These are phyloP conservation scores for Anticlea derivata DNA, from an alignment of 2,888 invertebrate genomes.

Conservation along the genomic window DNA sequence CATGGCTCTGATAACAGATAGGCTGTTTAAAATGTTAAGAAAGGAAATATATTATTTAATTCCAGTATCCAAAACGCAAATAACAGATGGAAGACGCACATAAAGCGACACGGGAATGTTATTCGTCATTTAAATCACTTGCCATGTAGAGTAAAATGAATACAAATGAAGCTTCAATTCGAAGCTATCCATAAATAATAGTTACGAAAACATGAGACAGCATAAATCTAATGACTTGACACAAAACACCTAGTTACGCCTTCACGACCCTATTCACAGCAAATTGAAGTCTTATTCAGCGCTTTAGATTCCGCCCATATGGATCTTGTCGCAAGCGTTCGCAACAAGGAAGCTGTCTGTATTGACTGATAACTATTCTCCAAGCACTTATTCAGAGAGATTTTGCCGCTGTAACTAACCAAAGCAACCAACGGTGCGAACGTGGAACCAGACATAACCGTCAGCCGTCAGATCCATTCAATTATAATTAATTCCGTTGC, in stretches of 20 bases:
- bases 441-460: background rate
- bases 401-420: slow-evolving; percentile 1
- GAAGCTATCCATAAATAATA: background rate
- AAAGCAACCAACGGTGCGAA: background rate
- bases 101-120: too few relatives aligned
- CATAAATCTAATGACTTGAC: slow-evolving; percentile 8
- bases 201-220: background rate
- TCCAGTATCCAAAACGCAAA: background rate
- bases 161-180: background rate
- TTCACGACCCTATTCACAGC: slow-evolving; percentile 11
- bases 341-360: slow-evolving; percentile 22
- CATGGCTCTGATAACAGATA: background rate
- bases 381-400: slow-evolving; percentile 12
- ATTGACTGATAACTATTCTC: slow-evolving; percentile 28
- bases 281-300: slow-evolving; percentile 21
- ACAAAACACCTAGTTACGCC: slow-evolving; percentile 10
- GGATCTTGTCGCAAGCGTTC: slow-evolving; percentile 5
- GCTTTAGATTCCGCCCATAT: slow-evolving; percentile 8
- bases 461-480: slow-evolving; percentile 7
- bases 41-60: background rate
- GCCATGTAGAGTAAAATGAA: too few relatives aligned
- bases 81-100: too few relatives aligned
- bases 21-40: too few relatives aligned
- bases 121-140: too few relatives aligned
- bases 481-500: slow-evolving; percentile 13